phyloP scores from a whole-genome alignment of 2,888 invertebrate genomes.

The Endomychus coccineus region DNA sequence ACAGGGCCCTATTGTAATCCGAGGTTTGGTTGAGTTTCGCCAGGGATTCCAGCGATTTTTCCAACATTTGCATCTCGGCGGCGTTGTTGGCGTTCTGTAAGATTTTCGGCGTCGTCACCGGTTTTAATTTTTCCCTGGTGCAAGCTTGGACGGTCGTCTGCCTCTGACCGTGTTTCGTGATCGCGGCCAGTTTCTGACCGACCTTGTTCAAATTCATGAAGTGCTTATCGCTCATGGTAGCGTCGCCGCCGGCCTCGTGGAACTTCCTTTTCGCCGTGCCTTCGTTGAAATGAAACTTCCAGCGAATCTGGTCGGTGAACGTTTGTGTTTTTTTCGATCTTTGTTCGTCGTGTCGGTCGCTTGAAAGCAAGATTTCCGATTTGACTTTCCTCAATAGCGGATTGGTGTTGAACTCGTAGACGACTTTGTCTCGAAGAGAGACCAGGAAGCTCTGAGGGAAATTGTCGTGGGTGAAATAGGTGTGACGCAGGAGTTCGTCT shows the following conservation, averaged over 20 bases:
- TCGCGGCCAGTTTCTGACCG: constrained; percentile 26
- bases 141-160: no score
- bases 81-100: constrained; percentile 13
- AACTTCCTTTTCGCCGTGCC: constrained; percentile 18
- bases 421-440: constrained; percentile 56
- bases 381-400: constrained; percentile 44
- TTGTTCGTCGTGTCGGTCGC: constrained; percentile 35
- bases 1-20: constrained; percentile 18
- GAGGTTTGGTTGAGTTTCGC: constrained; percentile 24
- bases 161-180: no score
- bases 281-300: constrained; percentile 38
- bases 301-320: constrained; percentile 30
- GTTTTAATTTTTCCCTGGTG: no score
- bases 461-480: constrained; percentile 57
- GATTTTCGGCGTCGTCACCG: constrained; percentile 8
- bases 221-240: constrained; percentile 22
- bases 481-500: constrained; percentile 56
- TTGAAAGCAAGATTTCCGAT: constrained; percentile 39
- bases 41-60: constrained; percentile 33
- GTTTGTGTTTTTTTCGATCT: constrained; percentile 24
- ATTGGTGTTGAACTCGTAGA: constrained; percentile 54
- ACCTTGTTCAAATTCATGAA: constrained; percentile 26
- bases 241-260: constrained; percentile 4
- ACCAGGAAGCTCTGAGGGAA: constrained; percentile 61
- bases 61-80: constrained; percentile 32